Conservation (phyloP, 2,888 invertebrate genomes). For the Sisyra nigra region DNA sequence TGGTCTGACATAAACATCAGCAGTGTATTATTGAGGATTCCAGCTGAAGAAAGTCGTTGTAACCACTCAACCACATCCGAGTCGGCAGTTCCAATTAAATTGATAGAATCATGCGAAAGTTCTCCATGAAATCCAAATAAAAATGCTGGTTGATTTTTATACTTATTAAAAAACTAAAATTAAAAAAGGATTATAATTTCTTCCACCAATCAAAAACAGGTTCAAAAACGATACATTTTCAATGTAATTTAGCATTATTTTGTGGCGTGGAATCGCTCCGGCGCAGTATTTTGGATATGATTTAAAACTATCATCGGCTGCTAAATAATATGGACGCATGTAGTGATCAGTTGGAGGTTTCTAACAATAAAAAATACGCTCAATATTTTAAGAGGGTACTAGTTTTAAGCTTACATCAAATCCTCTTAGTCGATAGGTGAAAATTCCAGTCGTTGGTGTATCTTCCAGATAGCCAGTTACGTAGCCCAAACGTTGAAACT, state of each 20-base stretch:
- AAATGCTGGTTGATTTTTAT: slow-evolving; percentile 58
- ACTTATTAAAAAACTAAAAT: slow-evolving; percentile 37
- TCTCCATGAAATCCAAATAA: slow-evolving; percentile 79
- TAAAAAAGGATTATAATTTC: slow-evolving; percentile 2
- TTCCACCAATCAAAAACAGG: not conserved
- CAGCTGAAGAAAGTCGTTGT: slow-evolving; percentile 37
- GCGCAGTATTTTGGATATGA: slow-evolving; percentile 46
- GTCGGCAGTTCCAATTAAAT: slow-evolving; percentile 62
- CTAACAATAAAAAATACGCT: slow-evolving; percentile 15
- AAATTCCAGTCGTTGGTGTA: slow-evolving; percentile 66
- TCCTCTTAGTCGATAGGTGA: slow-evolving; percentile 79
- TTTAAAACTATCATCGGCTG: slow-evolving; percentile 37
- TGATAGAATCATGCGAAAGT: slow-evolving; percentile 74
- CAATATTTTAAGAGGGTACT: not conserved
- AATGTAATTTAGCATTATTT: slow-evolving; percentile 45
- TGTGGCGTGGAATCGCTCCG: slow-evolving; percentile 54
- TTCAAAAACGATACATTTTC: slow-evolving; percentile 36
- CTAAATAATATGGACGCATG: slow-evolving; percentile 63
- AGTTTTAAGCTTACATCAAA: slow-evolving; percentile 33
- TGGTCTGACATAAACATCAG: slow-evolving; percentile 88
- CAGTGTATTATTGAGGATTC: slow-evolving; percentile 60
- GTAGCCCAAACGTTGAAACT: slow-evolving; percentile 51
- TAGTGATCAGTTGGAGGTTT: slow-evolving; percentile 81
- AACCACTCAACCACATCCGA: slow-evolving; percentile 52
- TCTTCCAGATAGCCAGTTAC: slow-evolving; percentile 80